Base-by-base conservation (phyloP, 2,888 invertebrate genomes). In the Iselma pallidipennis region DNA sequence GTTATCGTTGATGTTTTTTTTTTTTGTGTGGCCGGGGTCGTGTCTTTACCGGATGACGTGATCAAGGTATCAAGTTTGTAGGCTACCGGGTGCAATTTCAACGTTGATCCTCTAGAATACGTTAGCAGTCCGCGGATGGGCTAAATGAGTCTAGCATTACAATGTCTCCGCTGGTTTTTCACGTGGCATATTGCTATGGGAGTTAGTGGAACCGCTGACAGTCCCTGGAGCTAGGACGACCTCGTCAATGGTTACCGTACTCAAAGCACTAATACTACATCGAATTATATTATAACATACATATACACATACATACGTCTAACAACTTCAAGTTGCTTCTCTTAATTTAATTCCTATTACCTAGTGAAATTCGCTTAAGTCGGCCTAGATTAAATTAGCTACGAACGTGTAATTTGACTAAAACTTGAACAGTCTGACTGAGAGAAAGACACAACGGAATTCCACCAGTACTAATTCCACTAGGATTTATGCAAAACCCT, bases 371-470 rank as follows among this genome's bases (percentile, higher is more conserved):
- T 71, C 68, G 61, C 66, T 72, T 71, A 70, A 71, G 65, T 67
- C 66, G 58, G 53, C 59, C 62, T 45, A 66, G 71, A 72, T 74
- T 72, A 71, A 74, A 72, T 74, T 74, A 72, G 66, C 67, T 66
- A 63, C 70, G 71, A 70, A 66, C 70, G 71, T 70, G 67, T 70
- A 74, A 71, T 71, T 74, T 66, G 68, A 72, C 71, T 71, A 65
- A 66, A 71, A 63, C 63, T 63, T 62, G 58, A 62, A 62, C 51
- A 61, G 57, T 61, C 50, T 58, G 23, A 42, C 42, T 61, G 45
- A 50, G 62, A 12, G 51, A 55, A 52, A 59, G 59, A 51, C 57
- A 59, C 61, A 70, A 62, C 65, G 66, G 68, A 69, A 66, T 69
- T 71, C 69, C 61, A 71, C 67, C 59, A 66, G 59, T 59, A 66